phyloP scores from a whole-genome alignment of 2,113 vertebrate genomes.

The Casuarius casuarius region DNA sequence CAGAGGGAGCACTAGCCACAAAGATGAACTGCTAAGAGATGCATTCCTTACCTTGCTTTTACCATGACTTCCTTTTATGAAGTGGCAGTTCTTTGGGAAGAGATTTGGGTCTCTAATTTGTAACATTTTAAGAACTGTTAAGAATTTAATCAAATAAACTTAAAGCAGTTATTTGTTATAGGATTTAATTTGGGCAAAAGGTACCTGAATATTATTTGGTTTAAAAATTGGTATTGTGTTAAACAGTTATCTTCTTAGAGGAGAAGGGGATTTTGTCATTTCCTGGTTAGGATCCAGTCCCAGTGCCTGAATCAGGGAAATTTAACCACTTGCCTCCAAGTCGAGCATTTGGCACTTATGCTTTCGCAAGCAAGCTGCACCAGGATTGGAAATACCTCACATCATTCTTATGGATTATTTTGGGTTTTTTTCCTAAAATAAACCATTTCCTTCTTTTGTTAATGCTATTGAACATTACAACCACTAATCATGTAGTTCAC shows the following conservation, averaged over 20 bases:
- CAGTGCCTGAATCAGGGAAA: not conserved
- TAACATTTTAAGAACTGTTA: not conserved
- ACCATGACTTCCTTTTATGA: not conserved
- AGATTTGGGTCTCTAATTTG: not conserved
- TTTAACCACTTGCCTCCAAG: not conserved
- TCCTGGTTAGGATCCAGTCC: not conserved
- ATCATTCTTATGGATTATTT: not conserved
- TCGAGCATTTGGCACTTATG: not conserved
- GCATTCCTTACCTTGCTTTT: not conserved
- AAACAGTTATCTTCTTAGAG: not conserved
- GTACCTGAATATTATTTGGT: not conserved
- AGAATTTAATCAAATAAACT: not conserved
- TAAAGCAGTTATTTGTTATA: not conserved
- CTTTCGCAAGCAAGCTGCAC: not conserved
- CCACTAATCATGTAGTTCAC: fast-evolving
- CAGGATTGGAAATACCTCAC: not conserved
- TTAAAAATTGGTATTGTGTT: not conserved
- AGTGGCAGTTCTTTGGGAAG: not conserved
- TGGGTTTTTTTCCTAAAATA: not conserved
- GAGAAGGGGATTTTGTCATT: not conserved
- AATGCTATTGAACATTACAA: not conserved
- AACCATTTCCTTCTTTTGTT: not conserved
- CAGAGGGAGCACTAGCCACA: not conserved
- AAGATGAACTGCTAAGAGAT: not conserved
- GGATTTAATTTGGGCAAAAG: not conserved